Conservation (phyloP, 2,888 invertebrate species). For the Electrophaes corylata region DNA sequence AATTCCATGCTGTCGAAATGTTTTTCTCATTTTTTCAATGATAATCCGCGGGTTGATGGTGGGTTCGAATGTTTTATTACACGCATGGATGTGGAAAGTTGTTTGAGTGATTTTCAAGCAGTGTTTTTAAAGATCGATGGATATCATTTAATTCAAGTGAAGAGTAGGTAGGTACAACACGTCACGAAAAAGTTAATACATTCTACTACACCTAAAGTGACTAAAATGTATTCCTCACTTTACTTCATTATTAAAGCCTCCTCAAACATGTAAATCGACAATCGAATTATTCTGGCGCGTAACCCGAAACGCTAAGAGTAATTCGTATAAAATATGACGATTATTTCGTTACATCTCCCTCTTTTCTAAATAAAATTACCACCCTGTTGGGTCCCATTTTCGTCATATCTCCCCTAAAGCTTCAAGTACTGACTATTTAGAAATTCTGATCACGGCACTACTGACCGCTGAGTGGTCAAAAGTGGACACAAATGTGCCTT, state of each 20-base stretch:
- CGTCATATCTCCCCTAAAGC: constrained; percentile 56
- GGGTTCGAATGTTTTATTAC: constrained; percentile 27
- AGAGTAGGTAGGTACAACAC: neutral
- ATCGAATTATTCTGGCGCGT: constrained; percentile 35
- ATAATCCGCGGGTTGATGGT: constrained; percentile 27
- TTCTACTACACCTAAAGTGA: neutral
- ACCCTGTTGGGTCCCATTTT: constrained; percentile 60
- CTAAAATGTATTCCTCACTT: constrained; percentile 4
- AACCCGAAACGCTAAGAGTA: constrained; percentile 47
- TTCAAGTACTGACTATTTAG: constrained; percentile 33
- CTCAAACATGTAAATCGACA: constrained; percentile 15
- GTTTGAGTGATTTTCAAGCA: constrained; percentile 18
- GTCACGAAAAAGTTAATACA: neutral
- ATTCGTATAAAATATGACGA: constrained; percentile 63
- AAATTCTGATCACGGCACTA: constrained; percentile 58
- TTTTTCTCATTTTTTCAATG: constrained; percentile 30
- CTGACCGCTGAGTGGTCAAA: constrained; percentile 57
- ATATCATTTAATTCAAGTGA: constrained; percentile 3
- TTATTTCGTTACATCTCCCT: constrained; percentile 62
- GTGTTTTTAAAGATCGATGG: constrained; percentile 4
- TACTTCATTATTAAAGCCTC: constrained; percentile 16
- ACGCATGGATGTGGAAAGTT: constrained; percentile 21
- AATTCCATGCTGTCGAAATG: constrained; percentile 31
- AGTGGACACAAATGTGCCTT: constrained; percentile 45
- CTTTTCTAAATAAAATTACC: constrained; percentile 70